phyloP scores from a whole-genome alignment of 2,888 invertebrate genomes.

The Pammene fasciana region DNA sequence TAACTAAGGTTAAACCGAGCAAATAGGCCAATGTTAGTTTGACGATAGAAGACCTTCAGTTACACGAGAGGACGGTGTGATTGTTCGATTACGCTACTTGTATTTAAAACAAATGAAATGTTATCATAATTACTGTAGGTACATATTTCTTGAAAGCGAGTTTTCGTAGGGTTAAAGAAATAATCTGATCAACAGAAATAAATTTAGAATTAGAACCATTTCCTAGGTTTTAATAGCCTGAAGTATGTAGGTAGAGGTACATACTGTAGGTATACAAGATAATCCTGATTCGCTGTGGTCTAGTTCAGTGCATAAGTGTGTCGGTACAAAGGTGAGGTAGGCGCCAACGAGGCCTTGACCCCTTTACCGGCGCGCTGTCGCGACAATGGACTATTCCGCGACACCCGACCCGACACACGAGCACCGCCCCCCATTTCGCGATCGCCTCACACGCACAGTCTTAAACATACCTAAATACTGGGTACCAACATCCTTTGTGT shows the following conservation, averaged over 20 bases:
- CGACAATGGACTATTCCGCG: constrained; percentile 74
- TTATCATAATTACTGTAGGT: neutral
- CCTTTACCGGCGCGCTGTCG: constrained; percentile 57
- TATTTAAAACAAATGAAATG: neutral
- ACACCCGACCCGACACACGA: constrained; percentile 68
- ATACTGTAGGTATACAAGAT: constrained; percentile 1
- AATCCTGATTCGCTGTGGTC: neutral
- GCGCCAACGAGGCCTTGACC: constrained; percentile 77
- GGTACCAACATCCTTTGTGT: neutral
- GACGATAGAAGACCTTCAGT: constrained; percentile 31
- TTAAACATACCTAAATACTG: neutral
- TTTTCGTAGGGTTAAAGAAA: neutral
- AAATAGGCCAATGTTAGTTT: constrained; percentile 31
- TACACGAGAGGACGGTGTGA: constrained; percentile 25
- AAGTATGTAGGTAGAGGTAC: neutral
- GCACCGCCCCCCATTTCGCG: constrained; percentile 48
- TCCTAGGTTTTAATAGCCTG: neutral
- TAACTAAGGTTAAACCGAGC: constrained; percentile 39
- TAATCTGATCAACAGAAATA: neutral
- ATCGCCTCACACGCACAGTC: constrained; percentile 42
- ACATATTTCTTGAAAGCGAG: neutral
- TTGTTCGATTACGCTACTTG: constrained; percentile 18
- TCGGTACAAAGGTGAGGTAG: constrained; percentile 65
- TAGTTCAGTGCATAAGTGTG: neutral
- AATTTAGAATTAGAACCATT: no score